Percentiles rank a stretch among this genome's conserved stretches.
Evolutionary conservation across 2,113 vertebrate genomes (phyloP).

Genomic region (Tinamus guttatus): DNA sequence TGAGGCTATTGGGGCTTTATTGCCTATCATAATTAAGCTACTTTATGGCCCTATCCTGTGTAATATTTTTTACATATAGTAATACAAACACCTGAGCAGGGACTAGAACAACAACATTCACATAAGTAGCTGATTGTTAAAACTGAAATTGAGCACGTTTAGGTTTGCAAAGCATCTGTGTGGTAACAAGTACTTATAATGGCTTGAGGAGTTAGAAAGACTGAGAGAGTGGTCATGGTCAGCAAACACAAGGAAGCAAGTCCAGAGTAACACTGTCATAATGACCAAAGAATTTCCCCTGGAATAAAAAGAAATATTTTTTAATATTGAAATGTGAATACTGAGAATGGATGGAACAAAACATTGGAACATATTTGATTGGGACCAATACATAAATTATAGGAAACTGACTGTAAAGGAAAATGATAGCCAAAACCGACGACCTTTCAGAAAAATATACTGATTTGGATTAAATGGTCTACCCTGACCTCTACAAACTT

Average conservation of each 20-base stretch:
- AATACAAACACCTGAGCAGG: not conserved
- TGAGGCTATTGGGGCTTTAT: not conserved
- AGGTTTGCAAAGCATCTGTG: not conserved
- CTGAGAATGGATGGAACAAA: not conserved
- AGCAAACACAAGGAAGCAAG: not conserved
- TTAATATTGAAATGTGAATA: not conserved
- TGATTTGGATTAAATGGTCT: not conserved
- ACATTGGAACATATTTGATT: not conserved
- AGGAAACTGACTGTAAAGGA: not conserved
- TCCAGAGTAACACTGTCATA: not conserved
- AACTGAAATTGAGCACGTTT: not conserved
- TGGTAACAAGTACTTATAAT: not conserved
- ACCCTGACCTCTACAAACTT: not conserved
- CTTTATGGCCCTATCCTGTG: not conserved
- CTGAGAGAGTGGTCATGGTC: not conserved
- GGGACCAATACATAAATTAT: not conserved
- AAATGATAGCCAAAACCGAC: not conserved
- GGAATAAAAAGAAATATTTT: not conserved
- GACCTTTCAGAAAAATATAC: not conserved
- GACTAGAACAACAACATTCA: not conserved
- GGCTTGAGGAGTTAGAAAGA: not conserved
- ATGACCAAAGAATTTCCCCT: not conserved
- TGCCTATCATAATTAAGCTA: not conserved
- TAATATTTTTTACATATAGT: not conserved
- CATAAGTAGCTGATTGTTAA: not conserved